Evolutionary conservation across 2,113 vertebrate genomes (phyloP), one percentile per base, ranked within the genome.

Genomic region (Centropus unirufus): DNA sequence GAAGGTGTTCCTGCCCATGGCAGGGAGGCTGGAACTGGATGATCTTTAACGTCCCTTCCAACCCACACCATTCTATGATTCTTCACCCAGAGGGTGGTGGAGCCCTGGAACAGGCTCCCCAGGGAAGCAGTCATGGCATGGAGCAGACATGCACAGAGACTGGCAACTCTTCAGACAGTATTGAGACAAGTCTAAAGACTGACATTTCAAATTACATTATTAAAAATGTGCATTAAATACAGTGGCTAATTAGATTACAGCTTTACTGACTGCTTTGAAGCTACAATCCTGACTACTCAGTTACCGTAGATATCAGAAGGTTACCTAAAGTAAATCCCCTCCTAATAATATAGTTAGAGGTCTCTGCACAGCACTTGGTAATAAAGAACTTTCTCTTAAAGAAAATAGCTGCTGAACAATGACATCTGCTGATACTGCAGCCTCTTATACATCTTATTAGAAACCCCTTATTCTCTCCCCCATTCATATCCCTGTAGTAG

Each of bases 401-500:
- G 86, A 91, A 96, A 96, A 90, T 26, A 90, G 69, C 62, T 79
- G 83, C 77, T 89, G 73, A 95, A 93, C 89, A 93, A 86, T 96
- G 77, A 87, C 83, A 90, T 69, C 66, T 92, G 93, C 76, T 83
- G 90, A 70, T 87, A 42, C 19, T 78, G 64, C 8, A 92, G 76
- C 52, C 90, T 84, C 61, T 73, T 75, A 92, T 32, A 87, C 55
- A 36, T 77, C 76, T 91, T 79, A 72, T 30, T 66, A 85, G 68
- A 85, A 93, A 61, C 44, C 55, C 66, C 80, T 67, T 79, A 30
- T 83, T 77, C 76, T 83, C 47, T 85, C 52, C 57, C 59, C 82
- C 54, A 46, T 67, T 83, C 63, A 63, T 36, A 83, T 51, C 64
- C 54, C 74, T 29, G 10, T n/a, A 79, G 64, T 34, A 72, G 39